Evolutionary conservation across 92 coral and sea anemone genomes (phyloP), one percentile per base, ranked within the genome.

Genomic region (Meandrina meandrites): DNA sequence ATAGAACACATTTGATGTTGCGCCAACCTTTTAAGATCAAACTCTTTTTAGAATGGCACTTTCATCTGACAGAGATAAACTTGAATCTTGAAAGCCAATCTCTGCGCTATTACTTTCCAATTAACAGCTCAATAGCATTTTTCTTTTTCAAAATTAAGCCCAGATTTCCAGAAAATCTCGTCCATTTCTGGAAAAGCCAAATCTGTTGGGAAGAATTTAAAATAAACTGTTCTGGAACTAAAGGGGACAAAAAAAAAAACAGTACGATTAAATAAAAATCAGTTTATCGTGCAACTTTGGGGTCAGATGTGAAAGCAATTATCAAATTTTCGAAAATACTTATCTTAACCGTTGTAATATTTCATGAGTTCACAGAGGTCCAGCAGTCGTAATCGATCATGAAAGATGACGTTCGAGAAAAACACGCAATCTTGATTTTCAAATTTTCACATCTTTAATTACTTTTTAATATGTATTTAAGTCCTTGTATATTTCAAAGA

Each of bases 11-110:
- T 73, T 73, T 71, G 45, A 21, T 8, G 48, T 1, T 9, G 48
- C 24, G 48, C 78, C 22, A 73, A 73, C 15, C 78, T 35, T 73
- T 73, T 9, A 73, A 73, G 78, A 73, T 21, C 78, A 73, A 36
- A 36, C 24, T 4, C 48, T 73, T 1, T 72, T 72, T 34, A 28
- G 76, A 15, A 21, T 19, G 19, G 14, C 13, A 18, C 28, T 73
- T 36, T 6, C 1, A 28, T 3, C 35, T 19, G 18, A 40, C 48
- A 73, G 28, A 34, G 42, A 73, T 37, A 73, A 73, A 34, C 78
- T 73, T 73, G 78, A 73, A 73, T 19, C 78, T 73, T 36, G 78
- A 35, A 73, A 35, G 48, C 10, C 27, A 5, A 71, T 21, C 37
- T 71, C 40, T 71, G 48, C 16, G 50, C 78, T 73, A 35, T 73